Percentiles rank a stretch among this genome's conserved stretches.
phyloP scores from a whole-genome alignment of 1,140 invertebrate species.

The Temnothorax nylanderi region DNA sequence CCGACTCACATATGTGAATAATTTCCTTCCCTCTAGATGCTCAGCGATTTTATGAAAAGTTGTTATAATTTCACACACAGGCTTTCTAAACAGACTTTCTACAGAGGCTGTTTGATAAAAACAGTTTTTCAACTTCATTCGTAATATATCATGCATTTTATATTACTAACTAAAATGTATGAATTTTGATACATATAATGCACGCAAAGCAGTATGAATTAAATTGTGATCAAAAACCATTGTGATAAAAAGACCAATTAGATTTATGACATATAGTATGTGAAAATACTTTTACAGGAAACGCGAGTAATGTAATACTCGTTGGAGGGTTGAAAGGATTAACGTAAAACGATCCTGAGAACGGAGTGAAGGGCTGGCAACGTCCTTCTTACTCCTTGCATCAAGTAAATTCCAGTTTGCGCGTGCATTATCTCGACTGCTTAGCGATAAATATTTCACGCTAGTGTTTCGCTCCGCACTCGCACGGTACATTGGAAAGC shows the following conservation, averaged over 20 bases:
- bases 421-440: slow-evolving; percentile 71
- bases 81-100: neutral
- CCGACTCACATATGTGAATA: slow-evolving; percentile 4
- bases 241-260: neutral
- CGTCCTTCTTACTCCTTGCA: slow-evolving; percentile 13
- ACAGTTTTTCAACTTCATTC: neutral
- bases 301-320: slow-evolving; percentile 13
- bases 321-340: slow-evolving; percentile 3
- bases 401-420: slow-evolving; percentile 73
- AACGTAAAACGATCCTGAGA: slow-evolving; percentile 28
- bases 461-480: slow-evolving; percentile 50
- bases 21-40: slow-evolving; percentile 3
- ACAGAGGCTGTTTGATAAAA: neutral
- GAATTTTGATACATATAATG: neutral
- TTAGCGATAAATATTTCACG: slow-evolving; percentile 73
- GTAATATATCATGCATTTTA: neutral
- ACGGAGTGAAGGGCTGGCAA: slow-evolving; percentile 5
- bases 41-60: slow-evolving; percentile 43
- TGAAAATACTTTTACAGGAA: neutral
- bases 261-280: neutral
- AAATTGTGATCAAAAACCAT: neutral
- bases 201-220: neutral
- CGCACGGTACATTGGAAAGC: slow-evolving; percentile 80
- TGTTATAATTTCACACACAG: slow-evolving; percentile 21
- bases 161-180: neutral